Evolutionary conservation across 2,888 invertebrate species (phyloP), one percentile per base, ranked within the genome.

Genomic region (Netelia melanura): DNA sequence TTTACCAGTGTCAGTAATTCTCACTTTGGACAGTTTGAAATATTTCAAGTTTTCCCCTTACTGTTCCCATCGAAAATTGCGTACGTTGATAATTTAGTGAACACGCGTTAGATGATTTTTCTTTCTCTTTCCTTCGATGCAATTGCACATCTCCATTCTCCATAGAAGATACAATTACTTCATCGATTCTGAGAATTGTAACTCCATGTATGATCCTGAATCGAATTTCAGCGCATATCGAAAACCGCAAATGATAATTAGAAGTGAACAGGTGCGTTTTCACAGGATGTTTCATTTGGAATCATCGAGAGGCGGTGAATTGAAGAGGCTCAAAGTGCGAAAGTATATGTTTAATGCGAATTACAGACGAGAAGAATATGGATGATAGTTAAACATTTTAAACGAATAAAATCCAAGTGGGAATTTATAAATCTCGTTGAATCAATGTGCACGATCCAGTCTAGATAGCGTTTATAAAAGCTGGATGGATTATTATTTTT

Each of bases 221-320:
- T 48, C 14, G 14, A 48, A 48, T 48, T 48, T 2, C 11, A 10
- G 10, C 3, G 48, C 48, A 48, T 14, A 48, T 48, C 11, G 48
- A 48, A 48, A 14, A 17, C 56, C 52, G 56, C 17, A 6, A 1
- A 21, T 58, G 23, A 54, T 58, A 14, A 58, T 44, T 17, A 14
- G 14, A 65, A 48, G 56, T 44, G 3, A 23, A 14, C 44, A 38
- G 25, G 43, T 56, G 25, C 25, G 38, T 48, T 48, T 48, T 48
- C 14, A 48, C 14, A 48, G 44, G 52, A 23, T 14, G 23, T 43
- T 56, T 56, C 1, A 44, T 58, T 77, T 58, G 6, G 44, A 67
- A 44, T 56, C 67, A 77, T 67, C 44, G 58, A 77, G 56, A 67
- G 25, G 25, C n/a, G 54, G 54, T 70, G n/a, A 30, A 70, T 23